Percentiles rank a stretch among this genome's conserved stretches.
Conservation (phyloP, 1,140 invertebrate species). For the Phthorimaea operculella region DNA sequence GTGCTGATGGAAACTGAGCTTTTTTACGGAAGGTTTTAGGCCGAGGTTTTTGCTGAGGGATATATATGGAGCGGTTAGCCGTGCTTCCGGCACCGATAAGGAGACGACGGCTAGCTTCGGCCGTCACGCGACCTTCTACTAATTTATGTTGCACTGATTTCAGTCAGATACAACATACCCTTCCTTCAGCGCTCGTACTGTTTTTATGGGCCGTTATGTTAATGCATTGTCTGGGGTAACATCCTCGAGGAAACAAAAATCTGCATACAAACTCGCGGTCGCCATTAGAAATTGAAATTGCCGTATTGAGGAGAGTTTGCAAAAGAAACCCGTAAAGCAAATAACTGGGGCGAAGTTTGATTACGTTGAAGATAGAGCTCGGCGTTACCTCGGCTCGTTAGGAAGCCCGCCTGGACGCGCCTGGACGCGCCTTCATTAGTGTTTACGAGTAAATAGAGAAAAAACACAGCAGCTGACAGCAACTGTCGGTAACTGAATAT, state of each 20-base stretch:
- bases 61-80: constrained; percentile 25
- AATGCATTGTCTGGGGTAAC: constrained; percentile 43
- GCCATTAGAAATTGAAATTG: constrained; percentile 23
- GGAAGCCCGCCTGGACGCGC: constrained; percentile 16
- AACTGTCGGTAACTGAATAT: constrained; percentile 19
- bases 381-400: constrained; percentile 39
- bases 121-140: constrained; percentile 59
- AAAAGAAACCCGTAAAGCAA: constrained; percentile 2
- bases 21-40: constrained; percentile 31
- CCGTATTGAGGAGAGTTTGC: neutral
- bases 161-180: constrained; percentile 51
- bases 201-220: constrained; percentile 55
- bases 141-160: constrained; percentile 63
- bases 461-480: constrained; percentile 23
- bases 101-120: constrained; percentile 55
- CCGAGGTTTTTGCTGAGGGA: constrained; percentile 29
- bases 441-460: constrained; percentile 35
- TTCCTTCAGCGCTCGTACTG: constrained; percentile 23
- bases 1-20: constrained; percentile 33
- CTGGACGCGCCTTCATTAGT: constrained; percentile 45
- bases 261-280: constrained; percentile 26
- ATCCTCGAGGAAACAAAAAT: constrained; percentile 24
- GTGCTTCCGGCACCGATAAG: constrained; percentile 62
- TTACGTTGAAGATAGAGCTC: constrained; percentile 39
- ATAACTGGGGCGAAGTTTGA: constrained; percentile 16